Base-by-base conservation (phyloP, 2,888 invertebrate genomes). In the Dryomyza anilis region DNA sequence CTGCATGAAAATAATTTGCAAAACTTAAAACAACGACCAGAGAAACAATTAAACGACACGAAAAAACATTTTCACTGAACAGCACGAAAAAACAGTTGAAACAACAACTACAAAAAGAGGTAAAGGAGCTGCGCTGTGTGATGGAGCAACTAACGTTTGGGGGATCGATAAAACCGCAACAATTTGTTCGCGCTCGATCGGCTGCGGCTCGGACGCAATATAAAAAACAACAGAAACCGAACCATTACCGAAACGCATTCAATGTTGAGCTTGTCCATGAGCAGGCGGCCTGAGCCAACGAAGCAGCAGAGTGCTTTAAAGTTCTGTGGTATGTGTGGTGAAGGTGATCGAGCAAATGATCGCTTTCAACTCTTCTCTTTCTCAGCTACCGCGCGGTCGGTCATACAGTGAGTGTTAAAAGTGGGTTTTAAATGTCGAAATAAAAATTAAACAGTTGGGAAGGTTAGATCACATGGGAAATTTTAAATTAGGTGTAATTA, bases 1-100 rank as follows among this genome's bases (percentile, higher is more conserved):
- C 77, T 79, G 71, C 71, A 69, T 64, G 69, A 74, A 73, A 75
- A 72, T 67, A 74, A 72, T 66, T 72, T 52, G 69, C 69, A 64
- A 73, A 72, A 67, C 71, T 67, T 69, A 75, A 75, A 74, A 73
- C 74, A 70, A 67, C 62, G 68, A 59, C 68, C n/a, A 68, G 66
- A 45, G 48, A 48, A 25, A 45, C 57, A 61, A 61, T 53, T 21
- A 65, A 50, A 64, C 62, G 62, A 65, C 65, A 68, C 62, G 64
- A 58, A 72, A 60, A 63, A 64, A 65, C 65, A 68, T 59, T 57
- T 57, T 65, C 66, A 53, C 58, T 43, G 53, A 64, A 50, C 43
- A 25, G 53, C 65, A 65, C 25, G 25, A 21, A 23, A 39, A 30
- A 29, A 60, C 59, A 50, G 36, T 48, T 50, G 33, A 46, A 48